These are phyloP conservation scores for Eilema caniola DNA, from an alignment of 2,888 invertebrate genomes.

Conservation along the genomic window DNA sequence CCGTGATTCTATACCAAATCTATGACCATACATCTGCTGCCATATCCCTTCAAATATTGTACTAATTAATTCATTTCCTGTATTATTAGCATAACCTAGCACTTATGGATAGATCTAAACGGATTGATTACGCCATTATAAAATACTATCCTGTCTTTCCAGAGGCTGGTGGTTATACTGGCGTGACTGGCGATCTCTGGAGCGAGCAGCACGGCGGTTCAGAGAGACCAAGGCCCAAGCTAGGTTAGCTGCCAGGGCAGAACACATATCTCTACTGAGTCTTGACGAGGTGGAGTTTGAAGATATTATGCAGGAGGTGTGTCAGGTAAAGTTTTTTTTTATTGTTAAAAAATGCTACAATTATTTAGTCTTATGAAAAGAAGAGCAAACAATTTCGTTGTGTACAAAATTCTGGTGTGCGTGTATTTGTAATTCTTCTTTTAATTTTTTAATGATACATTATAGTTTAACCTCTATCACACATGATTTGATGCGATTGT, in stretches of 20 bases:
- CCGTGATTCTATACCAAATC: no score
- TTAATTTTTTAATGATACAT: no score
- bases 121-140: no score
- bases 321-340: constrained; percentile 73
- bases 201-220: constrained; percentile 81
- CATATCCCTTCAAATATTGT: no score
- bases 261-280: constrained; percentile 81
- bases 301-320: constrained; percentile 86
- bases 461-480: no score
- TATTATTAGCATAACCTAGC: no score
- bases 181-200: constrained; percentile 82
- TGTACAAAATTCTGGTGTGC: no score
- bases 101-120: no score
- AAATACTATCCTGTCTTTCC: constrained; percentile 16
- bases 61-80: no score
- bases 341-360: not conserved
- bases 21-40: no score
- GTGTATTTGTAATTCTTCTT: no score
- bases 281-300: constrained; percentile 86
- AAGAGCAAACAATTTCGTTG: not conserved
- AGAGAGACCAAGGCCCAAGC: constrained; percentile 82
- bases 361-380: not conserved
- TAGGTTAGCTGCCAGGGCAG: constrained; percentile 81
- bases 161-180: constrained; percentile 86
- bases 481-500: no score